Conservation (phyloP, 1,140 invertebrate genomes). For the Ptiloglossa arizonensis region DNA sequence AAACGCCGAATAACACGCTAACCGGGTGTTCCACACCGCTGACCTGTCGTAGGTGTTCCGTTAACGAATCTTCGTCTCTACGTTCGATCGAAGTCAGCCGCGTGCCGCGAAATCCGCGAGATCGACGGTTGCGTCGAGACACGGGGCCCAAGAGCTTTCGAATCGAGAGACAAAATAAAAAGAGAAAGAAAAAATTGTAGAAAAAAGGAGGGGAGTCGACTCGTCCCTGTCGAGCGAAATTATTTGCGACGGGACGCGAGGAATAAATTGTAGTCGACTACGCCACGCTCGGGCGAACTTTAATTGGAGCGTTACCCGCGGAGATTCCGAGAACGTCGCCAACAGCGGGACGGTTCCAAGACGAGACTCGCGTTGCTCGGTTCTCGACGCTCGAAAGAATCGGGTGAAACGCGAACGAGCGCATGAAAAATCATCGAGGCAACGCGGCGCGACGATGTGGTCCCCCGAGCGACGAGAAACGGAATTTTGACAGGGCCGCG, state of each 20-base stretch:
- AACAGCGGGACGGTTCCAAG: not conserved
- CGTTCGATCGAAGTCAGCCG: not conserved
- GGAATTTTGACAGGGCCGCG: constrained; percentile 32
- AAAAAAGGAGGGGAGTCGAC: too few species aligned
- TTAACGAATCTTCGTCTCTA: constrained; percentile 18
- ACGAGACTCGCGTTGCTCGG: too few species aligned
- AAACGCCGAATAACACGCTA: constrained; percentile 69
- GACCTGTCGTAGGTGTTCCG: constrained; percentile 56
- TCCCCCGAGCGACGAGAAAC: too few species aligned
- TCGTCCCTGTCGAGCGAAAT: constrained; percentile 12
- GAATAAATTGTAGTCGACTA: constrained; percentile 7
- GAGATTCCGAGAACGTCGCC: not conserved
- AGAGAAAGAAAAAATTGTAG: not conserved
- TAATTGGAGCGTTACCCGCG: constrained; percentile 13
- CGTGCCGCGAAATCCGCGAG: constrained; percentile 3
- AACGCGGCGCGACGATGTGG: too few species aligned
- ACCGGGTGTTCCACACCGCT: constrained; percentile 56
- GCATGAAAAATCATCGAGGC: too few species aligned
- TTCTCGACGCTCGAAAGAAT: not conserved
- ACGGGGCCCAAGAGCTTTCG: too few species aligned
- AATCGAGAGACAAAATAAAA: not conserved
- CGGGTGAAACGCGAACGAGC: too few species aligned
- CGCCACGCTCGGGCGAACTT: constrained; percentile 8
- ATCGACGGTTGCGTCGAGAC: not conserved
- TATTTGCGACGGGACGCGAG: not conserved